Conservation (phyloP, 2,113 vertebrate species). For the Cardinalis cardinalis region DNA sequence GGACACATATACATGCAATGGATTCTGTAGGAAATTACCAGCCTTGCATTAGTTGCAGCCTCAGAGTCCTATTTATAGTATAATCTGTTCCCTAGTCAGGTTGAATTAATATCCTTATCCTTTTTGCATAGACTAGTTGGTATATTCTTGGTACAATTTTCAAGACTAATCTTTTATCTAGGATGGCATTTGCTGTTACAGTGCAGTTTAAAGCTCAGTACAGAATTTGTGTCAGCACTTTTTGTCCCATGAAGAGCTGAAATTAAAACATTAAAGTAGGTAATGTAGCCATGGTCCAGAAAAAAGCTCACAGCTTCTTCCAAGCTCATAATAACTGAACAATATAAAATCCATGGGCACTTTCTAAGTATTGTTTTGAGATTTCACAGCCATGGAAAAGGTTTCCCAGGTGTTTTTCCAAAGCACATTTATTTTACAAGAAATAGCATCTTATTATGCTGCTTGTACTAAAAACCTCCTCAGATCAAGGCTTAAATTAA, state of each 20-base stretch:
- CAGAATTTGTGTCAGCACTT: conserved; percentile 38
- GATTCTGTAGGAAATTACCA: conserved; percentile 24
- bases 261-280: conserved; percentile 2
- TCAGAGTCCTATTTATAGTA: conserved; percentile 48
- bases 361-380: neutral
- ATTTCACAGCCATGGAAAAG: neutral
- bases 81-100: conserved; percentile 42
- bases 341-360: neutral
- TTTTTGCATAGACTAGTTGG: conserved; percentile 30
- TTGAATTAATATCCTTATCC: conserved; percentile 43
- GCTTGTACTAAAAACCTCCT: neutral
- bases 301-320: neutral
- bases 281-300: neutral
- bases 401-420: neutral
- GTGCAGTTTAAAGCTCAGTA: neutral
- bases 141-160: conserved; percentile 33
- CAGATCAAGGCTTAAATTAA: neutral
- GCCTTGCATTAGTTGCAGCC: neutral
- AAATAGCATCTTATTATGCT: neutral
- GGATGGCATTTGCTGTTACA: conserved; percentile 25
- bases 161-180: conserved; percentile 13
- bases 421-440: neutral
- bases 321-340: neutral
- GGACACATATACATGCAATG: neutral
- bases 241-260: neutral